Conservation (phyloP, 2,888 invertebrate genomes). For the Brachycybe producta region DNA sequence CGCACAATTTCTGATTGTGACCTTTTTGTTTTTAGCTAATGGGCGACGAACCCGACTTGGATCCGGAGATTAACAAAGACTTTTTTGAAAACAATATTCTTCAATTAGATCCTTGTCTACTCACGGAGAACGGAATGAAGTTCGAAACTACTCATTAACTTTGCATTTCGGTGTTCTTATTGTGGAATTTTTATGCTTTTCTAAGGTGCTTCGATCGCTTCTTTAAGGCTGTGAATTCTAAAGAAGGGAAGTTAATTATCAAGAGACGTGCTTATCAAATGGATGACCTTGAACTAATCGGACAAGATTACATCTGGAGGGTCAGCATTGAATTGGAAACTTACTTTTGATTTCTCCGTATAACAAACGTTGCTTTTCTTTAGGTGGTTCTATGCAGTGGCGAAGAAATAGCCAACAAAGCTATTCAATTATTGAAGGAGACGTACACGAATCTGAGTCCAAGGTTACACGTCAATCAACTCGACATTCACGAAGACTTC, state of each 20-base stretch:
- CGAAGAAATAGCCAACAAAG: constrained; percentile 84
- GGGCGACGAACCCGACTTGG: constrained; percentile 93
- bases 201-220: constrained; percentile 60
- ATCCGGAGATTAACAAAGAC: constrained; percentile 87
- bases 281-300: constrained; percentile 88
- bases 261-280: constrained; percentile 73
- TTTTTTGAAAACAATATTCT: constrained; percentile 92
- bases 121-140: constrained; percentile 92
- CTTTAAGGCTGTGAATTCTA: constrained; percentile 88
- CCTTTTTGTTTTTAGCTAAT: constrained; percentile 43
- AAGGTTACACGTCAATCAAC: constrained; percentile 54
- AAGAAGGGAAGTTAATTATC: constrained; percentile 79
- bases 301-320: constrained; percentile 91
- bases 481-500: constrained; percentile 81
- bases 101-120: constrained; percentile 73
- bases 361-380: constrained; percentile 11
- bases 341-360: constrained; percentile 4
- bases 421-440: constrained; percentile 80
- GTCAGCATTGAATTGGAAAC: constrained; percentile 39
- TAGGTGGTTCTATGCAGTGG: constrained; percentile 75
- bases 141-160: constrained; percentile 38
- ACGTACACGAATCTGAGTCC: constrained; percentile 88
- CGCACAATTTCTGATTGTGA: not conserved
- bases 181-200: constrained; percentile 20
- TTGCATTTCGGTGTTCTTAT: not conserved